Evolutionary conservation across 2,888 invertebrate species (phyloP).

Genomic region (Autographa pulchrina): DNA sequence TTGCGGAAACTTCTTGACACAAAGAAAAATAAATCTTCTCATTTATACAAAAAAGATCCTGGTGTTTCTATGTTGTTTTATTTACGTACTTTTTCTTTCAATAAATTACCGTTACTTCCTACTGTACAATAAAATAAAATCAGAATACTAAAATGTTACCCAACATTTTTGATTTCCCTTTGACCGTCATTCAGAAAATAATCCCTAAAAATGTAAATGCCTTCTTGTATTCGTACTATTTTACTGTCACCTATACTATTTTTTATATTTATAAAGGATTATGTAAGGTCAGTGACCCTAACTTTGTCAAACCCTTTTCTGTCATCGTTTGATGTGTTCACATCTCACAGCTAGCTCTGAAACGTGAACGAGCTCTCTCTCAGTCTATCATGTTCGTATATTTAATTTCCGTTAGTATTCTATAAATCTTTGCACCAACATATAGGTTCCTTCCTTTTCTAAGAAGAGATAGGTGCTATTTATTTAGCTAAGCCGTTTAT

Average conservation of each 20-base stretch:
- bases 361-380: too few species aligned
- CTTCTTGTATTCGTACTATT: too few species aligned
- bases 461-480: not conserved
- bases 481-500: not conserved
- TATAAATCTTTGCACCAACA: not conserved
- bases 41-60: too few species aligned
- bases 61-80: too few species aligned
- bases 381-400: not conserved
- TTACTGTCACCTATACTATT: too few species aligned
- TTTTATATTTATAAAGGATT: not conserved
- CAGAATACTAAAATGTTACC: too few species aligned
- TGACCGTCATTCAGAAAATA: too few species aligned
- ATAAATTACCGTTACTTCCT: too few species aligned
- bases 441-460: not conserved
- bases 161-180: too few species aligned
- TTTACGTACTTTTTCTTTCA: too few species aligned
- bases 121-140: too few species aligned
- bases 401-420: slow-evolving; percentile 11
- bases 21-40: not conserved
- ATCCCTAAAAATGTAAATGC: too few species aligned
- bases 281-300: not conserved
- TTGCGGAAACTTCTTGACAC: not conserved
- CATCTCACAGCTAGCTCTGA: not conserved
- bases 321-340: not conserved
- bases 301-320: not conserved